These are phyloP conservation scores for Planiliza haematocheilus DNA, from an alignment of 2,113 vertebrate species.

Conservation along the genomic window DNA sequence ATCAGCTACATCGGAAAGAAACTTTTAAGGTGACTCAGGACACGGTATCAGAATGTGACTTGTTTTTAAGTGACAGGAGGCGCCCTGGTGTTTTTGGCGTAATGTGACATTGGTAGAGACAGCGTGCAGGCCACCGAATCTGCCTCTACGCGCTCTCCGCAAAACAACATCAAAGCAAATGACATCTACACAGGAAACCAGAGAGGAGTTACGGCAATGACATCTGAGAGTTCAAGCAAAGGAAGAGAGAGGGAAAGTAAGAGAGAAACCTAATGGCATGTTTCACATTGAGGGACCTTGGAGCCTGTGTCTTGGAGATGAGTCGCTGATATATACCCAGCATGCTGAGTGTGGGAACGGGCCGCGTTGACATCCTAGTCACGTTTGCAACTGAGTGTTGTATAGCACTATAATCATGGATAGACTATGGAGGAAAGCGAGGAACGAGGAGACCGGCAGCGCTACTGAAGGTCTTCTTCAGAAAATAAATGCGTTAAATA, in stretches of 20 bases:
- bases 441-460: conserved; percentile 7
- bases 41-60: conserved; percentile 3
- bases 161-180: conserved; percentile 35
- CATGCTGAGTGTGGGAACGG: conserved; percentile 58
- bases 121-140: conserved; percentile 13
- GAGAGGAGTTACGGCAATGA: conserved; percentile 38
- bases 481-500: conserved; percentile 13
- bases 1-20: neutral
- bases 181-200: conserved; percentile 29
- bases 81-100: neutral
- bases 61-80: conserved; percentile 17
- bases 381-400: conserved; percentile 55
- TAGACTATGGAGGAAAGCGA: conserved; percentile 54
- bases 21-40: neutral
- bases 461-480: conserved; percentile 35
- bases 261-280: conserved; percentile 60
- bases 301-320: conserved; percentile 74
- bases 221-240: conserved; percentile 41
- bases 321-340: conserved; percentile 70
- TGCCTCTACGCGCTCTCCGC: conserved; percentile 3
- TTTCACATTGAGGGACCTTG: conserved; percentile 80
- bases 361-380: conserved; percentile 56
- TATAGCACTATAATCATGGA: conserved; percentile 67
- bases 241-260: conserved; percentile 13
- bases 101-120: conserved; percentile 36